Evolutionary conservation across 2,797 vertebrate genomes (phyloP), one percentile per base, ranked within the genome.

Genomic region (Sitta carolinensis): DNA sequence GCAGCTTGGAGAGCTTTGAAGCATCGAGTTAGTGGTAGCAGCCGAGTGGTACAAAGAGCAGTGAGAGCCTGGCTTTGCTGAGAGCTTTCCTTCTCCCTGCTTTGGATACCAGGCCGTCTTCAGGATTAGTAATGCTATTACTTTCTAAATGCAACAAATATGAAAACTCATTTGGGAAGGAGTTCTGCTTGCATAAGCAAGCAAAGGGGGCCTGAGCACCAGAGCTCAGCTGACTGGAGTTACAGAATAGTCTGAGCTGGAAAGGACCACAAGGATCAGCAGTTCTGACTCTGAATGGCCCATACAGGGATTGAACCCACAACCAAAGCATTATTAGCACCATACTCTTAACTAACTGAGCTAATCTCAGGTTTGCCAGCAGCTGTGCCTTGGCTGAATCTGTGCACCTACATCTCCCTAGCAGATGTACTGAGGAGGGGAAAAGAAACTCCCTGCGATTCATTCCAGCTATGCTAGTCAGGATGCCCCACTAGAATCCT

Each of bases 361-460:
- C 21, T 34, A 27, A 36, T 47, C 13, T 40, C 45, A 72, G 58
- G 11, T 20, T 5, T 74, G 47, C 47, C 57, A 43, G 52, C 5
- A 7, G 61, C 50, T 17, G 16, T 51, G 55, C 16, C 58, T 13
- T 1, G 5, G 43, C 63, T 64, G 23, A 21, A 45, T 61, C 45
- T 26, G 13, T 3, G 7, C 50, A 42, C 55, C 32, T 5, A 13
- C 5, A 1, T 32, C 51, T 73, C 38, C 36, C 30, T 14, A 17
- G 15, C 32, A 67, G 19, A 2, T 8, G 11, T 18, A 15, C 25
- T 67, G 32, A 25, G 17, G 7, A 50, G 13, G 19, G 29, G 26
- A 20, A 17, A 81, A 20, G 17, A 66, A 68, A 57, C 4, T 3
- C 15, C 2, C 10, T 7, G 2, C 0, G 0, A 29, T 30, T 83